Evolutionary conservation across 2,113 vertebrate species (phyloP).

Genomic region (Calonectris borealis): DNA sequence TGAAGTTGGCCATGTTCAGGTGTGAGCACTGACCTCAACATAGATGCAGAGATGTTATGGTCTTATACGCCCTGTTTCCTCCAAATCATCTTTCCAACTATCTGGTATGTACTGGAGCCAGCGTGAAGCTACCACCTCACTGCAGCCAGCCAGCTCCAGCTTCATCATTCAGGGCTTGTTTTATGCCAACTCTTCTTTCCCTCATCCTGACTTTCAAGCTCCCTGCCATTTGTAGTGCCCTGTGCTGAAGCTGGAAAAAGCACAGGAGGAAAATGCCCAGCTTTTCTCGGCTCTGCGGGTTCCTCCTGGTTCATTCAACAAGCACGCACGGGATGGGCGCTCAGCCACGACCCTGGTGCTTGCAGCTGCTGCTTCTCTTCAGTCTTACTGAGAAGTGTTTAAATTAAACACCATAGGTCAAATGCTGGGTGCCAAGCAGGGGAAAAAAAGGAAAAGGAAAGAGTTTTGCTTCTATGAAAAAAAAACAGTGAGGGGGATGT

Average conservation of each 20-base stretch:
- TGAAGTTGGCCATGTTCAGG: background rate
- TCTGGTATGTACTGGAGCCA: background rate
- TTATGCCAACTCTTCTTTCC: background rate
- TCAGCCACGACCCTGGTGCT: background rate
- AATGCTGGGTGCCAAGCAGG: background rate
- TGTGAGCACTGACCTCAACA: background rate
- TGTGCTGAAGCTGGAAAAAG: background rate
- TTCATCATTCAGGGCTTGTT: background rate
- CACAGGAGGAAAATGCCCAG: background rate
- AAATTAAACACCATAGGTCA: background rate
- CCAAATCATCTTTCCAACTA: background rate
- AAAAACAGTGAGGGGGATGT: background rate
- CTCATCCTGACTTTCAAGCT: background rate
- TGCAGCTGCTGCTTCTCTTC: conserved; percentile 8
- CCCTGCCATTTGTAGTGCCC: background rate
- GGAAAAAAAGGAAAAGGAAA: background rate
- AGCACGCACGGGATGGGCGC: rapidly evolving
- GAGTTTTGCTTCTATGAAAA: background rate
- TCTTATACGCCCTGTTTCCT: background rate
- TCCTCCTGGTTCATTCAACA: background rate
- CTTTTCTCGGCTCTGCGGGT: background rate
- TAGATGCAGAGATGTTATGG: background rate
- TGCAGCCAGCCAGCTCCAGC: background rate
- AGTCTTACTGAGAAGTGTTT: background rate
- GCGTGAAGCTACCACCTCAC: background rate